Evolutionary conservation across 1,140 invertebrate genomes (phyloP).

Genomic region (Platyscapa corneri): DNA sequence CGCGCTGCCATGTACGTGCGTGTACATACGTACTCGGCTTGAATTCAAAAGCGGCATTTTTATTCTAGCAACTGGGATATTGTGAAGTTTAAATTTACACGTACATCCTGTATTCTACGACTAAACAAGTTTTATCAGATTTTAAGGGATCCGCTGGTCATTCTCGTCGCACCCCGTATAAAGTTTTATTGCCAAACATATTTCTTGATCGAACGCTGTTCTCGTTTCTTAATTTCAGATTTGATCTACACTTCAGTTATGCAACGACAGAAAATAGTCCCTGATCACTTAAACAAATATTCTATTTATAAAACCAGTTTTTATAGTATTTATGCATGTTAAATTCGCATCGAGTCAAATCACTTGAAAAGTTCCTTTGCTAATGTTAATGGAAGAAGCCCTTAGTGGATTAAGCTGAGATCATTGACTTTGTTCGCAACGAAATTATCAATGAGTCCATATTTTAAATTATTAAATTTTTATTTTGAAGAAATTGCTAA

Average conservation of each 20-base stretch:
- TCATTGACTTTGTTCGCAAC: neutral
- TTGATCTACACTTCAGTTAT: too few relatives aligned
- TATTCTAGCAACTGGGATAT: neutral
- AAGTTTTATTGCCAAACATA: neutral
- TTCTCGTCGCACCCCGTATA: neutral
- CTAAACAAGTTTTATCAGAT: slow-evolving; percentile 2
- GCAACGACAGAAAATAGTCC: too few relatives aligned
- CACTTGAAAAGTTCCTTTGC: neutral
- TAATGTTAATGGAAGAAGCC: neutral
- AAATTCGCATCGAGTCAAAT: neutral
- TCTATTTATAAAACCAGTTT: neutral
- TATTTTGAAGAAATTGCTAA: neutral
- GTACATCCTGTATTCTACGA: neutral
- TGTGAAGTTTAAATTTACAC: neutral
- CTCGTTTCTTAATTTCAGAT: too few relatives aligned
- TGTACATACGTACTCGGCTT: neutral
- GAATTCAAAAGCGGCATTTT: slow-evolving; percentile 45
- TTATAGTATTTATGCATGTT: neutral
- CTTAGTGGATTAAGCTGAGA: neutral
- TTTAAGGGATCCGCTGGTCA: neutral
- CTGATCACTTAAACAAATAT: too few relatives aligned
- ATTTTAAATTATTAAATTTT: neutral
- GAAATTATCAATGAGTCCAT: neutral
- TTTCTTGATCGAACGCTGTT: too few relatives aligned
- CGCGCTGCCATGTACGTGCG: neutral